These are phyloP conservation scores for Eupithecia dodoneata DNA, from an alignment of 2,888 invertebrate species.

Conservation along the genomic window DNA sequence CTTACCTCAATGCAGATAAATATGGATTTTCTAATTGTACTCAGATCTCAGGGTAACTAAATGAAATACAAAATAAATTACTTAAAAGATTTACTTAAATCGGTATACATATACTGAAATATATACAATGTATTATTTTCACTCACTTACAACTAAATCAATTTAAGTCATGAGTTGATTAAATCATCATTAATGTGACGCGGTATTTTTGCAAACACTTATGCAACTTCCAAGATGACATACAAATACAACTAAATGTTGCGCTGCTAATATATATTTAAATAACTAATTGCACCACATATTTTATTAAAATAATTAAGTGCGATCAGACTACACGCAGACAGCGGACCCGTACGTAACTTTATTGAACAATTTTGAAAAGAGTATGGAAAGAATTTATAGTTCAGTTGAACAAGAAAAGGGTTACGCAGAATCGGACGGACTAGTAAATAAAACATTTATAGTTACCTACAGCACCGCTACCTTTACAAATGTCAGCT, in stretches of 20 bases:
- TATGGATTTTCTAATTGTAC: conserved; percentile 35
- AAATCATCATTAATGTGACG: conserved; percentile 79
- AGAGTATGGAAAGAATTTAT: conserved; percentile 18
- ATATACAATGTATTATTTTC: conserved; percentile 80
- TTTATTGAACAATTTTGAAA: conserved; percentile 30
- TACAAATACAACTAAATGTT: conserved; percentile 57
- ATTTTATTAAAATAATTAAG: conserved; percentile 50
- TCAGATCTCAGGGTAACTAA: conserved; percentile 82
- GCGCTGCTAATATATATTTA: conserved; percentile 54
- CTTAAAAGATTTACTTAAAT: conserved; percentile 83
- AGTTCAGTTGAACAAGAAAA: conserved; percentile 42
- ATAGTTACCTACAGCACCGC: conserved; percentile 34
- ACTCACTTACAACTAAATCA: conserved; percentile 78
- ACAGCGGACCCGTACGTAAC: conserved; percentile 45
- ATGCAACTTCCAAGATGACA: conserved; percentile 65
- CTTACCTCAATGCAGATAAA: conserved; percentile 40
- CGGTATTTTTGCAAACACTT: conserved; percentile 69
- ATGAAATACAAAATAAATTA: conserved; percentile 79
- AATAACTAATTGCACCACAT: conserved; percentile 72
- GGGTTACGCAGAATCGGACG: conserved; percentile 41
- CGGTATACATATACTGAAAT: conserved; percentile 76
- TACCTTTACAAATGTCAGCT: conserved; percentile 31
- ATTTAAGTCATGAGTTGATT: conserved; percentile 81
- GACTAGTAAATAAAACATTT: conserved; percentile 42
- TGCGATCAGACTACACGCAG: conserved; percentile 39